Evolutionary conservation across 2,113 vertebrate genomes (phyloP).

Genomic region (Cottus gobio): DNA sequence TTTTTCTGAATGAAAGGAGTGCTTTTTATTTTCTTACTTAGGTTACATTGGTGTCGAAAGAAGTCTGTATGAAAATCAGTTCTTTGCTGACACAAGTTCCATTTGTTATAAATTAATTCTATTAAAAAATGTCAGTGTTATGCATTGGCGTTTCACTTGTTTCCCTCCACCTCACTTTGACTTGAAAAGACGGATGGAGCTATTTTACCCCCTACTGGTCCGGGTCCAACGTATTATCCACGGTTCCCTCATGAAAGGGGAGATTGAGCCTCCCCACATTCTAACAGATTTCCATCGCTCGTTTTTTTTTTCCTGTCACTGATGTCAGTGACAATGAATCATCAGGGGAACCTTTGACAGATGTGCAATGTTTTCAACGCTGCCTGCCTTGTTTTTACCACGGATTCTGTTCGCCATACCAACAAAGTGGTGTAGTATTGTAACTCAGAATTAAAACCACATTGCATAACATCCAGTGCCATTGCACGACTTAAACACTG

Average conservation of each 20-base stretch:
- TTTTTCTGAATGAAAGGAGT: slow-evolving; percentile 98
- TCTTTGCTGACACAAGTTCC: slow-evolving; percentile 99
- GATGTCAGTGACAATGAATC: slow-evolving; percentile 68
- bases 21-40: slow-evolving; percentile 99
- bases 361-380: slow-evolving; percentile 54
- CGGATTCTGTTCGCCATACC: slow-evolving; percentile 30
- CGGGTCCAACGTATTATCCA: slow-evolving; percentile 73
- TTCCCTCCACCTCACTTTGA: slow-evolving; percentile 75
- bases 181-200: slow-evolving; percentile 75
- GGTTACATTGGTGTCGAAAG: slow-evolving; percentile 99
- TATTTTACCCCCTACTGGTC: slow-evolving; percentile 75
- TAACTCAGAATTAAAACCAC: slow-evolving; percentile 19
- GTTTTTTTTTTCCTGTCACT: slow-evolving; percentile 62
- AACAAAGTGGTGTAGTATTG: slow-evolving; percentile 7
- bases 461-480: neutral
- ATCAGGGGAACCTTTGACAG: slow-evolving; percentile 55
- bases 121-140: slow-evolving; percentile 99
- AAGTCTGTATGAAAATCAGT: slow-evolving; percentile 99
- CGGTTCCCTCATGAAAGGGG: slow-evolving; percentile 64
- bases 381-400: slow-evolving; percentile 37
- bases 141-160: slow-evolving; percentile 88
- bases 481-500: neutral
- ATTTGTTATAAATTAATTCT: slow-evolving; percentile 99
- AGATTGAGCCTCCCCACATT: slow-evolving; percentile 70
- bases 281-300: slow-evolving; percentile 74